Evolutionary conservation across 2,888 invertebrate genomes (phyloP).

Genomic region (Timema podura): DNA sequence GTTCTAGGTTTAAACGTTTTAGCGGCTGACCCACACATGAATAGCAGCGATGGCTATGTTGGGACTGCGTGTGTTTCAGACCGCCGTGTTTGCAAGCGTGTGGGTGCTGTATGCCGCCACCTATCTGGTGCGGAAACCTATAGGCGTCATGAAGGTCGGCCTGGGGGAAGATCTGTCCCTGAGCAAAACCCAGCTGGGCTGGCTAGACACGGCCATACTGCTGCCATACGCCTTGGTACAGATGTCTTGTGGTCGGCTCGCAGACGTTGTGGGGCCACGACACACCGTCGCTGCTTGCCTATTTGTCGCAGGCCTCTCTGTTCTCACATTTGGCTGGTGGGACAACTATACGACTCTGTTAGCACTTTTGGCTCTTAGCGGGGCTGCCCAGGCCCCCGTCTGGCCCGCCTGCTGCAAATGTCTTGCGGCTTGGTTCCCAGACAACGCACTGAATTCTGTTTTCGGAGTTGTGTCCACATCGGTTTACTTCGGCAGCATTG

Average conservation of each 20-base stretch:
- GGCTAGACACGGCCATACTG: slow-evolving; percentile 46
- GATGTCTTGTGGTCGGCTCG: slow-evolving; percentile 44
- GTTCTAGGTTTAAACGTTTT: too few species aligned
- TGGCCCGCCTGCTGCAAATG: slow-evolving; percentile 49
- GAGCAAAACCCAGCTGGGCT: slow-evolving; percentile 44
- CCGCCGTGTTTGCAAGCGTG: slow-evolving; percentile 33
- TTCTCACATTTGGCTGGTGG: slow-evolving; percentile 46
- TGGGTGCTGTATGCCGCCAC: slow-evolving; percentile 39
- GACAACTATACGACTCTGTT: slow-evolving; percentile 40
- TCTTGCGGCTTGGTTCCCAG: slow-evolving; percentile 46
- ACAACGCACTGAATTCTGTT: slow-evolving; percentile 43
- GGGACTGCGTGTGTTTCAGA: slow-evolving; percentile 31
- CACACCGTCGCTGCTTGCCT: slow-evolving; percentile 44
- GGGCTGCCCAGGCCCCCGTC: slow-evolving; percentile 45
- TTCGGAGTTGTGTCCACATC: slow-evolving; percentile 48
- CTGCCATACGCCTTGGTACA: slow-evolving; percentile 46
- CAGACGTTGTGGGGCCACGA: slow-evolving; percentile 45
- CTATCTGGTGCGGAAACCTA: slow-evolving; percentile 47
- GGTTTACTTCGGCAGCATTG: slow-evolving; percentile 47
- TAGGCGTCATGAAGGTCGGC: slow-evolving; percentile 48
- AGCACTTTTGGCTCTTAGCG: slow-evolving; percentile 44
- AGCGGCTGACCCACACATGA: background rate
- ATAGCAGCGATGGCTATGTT: slow-evolving; percentile 14
- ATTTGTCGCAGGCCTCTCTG: slow-evolving; percentile 42
- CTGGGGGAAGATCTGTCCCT: slow-evolving; percentile 43